phyloP scores from a whole-genome alignment of 2,797 vertebrate genomes.

The Amazona ochrocephala region DNA sequence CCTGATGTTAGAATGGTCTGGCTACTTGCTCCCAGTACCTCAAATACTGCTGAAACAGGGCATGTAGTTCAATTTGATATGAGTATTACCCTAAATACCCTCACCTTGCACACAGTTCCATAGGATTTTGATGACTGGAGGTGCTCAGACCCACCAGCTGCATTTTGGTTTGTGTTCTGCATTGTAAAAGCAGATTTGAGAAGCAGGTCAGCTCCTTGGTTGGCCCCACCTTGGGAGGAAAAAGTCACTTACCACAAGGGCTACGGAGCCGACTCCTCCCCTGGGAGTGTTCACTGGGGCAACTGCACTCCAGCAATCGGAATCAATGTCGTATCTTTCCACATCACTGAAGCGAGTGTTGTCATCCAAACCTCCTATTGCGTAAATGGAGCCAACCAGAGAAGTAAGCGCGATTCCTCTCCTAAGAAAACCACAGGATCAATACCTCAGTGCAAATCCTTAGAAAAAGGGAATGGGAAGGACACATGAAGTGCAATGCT shows the following conservation, averaged over 20 bases:
- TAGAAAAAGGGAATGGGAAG: neutral
- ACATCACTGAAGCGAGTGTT: constrained; percentile 96
- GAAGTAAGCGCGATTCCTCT: constrained; percentile 95
- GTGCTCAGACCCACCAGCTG: neutral
- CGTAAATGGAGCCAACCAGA: constrained; percentile 94
- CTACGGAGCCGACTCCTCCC: constrained; percentile 94
- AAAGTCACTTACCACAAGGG: constrained; percentile 83
- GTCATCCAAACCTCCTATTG: constrained; percentile 95
- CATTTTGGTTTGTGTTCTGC: neutral
- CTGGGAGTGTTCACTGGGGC: constrained; percentile 94
- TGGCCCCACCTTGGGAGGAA: neutral
- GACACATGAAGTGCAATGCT: neutral
- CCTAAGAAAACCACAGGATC: constrained; percentile 72
- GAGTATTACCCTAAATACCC: neutral
- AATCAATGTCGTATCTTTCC: constrained; percentile 93
- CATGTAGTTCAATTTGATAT: fast-evolving
- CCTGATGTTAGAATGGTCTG: neutral
- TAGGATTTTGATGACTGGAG: neutral
- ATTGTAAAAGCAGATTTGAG: neutral
- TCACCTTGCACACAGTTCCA: neutral
- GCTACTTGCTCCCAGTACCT: neutral
- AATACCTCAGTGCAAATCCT: neutral
- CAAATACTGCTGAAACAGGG: neutral
- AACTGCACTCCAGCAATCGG: constrained; percentile 89
- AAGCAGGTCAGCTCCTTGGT: neutral